Percentiles rank a stretch among this genome's conserved stretches.
These are phyloP conservation scores for Ptilorrhoa leucosticta DNA, from an alignment of 2,113 vertebrate species.

Conservation along the genomic window DNA sequence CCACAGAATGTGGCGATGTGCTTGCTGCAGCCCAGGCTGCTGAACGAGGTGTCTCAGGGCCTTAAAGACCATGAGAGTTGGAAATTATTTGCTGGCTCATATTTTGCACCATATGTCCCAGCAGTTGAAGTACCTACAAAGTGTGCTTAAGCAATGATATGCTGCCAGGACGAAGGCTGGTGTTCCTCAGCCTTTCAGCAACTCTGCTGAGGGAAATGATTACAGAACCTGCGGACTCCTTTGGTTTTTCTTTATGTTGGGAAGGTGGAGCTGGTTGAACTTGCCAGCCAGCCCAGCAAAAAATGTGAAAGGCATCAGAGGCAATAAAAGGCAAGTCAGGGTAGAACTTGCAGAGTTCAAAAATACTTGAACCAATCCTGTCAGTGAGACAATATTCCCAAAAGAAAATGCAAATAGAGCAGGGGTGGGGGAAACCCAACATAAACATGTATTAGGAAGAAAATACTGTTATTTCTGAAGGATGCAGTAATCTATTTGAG, in stretches of 20 bases:
- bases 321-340: neutral
- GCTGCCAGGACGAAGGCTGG: neutral
- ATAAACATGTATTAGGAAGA: neutral
- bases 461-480: neutral
- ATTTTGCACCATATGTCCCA: slow-evolving; percentile 24
- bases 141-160: neutral
- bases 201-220: neutral
- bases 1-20: neutral
- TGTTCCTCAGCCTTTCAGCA: slow-evolving; percentile 14
- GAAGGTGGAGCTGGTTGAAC: neutral
- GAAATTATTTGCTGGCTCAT: neutral
- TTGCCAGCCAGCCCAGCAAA: neutral
- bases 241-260: neutral
- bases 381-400: neutral
- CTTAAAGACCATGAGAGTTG: neutral
- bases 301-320: neutral
- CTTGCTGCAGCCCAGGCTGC: neutral
- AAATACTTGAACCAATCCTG: neutral
- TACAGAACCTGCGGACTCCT: neutral
- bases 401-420: neutral
- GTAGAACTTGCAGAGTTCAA: neutral
- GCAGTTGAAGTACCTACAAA: neutral
- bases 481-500: slow-evolving; percentile 13
- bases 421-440: neutral
- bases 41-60: rapidly evolving